These are phyloP conservation scores for Myotis brandtii DNA, from an alignment of 2,113 vertebrate species.

Conservation along the genomic window DNA sequence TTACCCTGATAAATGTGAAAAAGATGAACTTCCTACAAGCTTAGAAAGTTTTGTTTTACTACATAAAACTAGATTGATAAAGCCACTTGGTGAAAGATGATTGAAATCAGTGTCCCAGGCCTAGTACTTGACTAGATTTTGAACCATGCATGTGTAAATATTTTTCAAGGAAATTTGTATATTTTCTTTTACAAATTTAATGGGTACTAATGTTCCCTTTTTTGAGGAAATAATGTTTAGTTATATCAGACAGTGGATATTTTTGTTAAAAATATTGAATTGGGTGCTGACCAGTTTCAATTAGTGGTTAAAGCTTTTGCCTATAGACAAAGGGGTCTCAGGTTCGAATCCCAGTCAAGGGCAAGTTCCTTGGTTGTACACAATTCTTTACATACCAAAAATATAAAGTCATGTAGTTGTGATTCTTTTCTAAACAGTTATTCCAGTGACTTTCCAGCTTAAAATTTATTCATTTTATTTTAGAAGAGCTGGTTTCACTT, in stretches of 20 bases:
- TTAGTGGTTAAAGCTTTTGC: too few species aligned
- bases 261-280: conserved; percentile 33
- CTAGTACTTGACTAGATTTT: conserved; percentile 31
- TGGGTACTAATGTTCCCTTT: not conserved
- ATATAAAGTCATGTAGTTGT: too few species aligned
- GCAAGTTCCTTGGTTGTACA: too few species aligned
- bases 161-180: conserved; percentile 26
- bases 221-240: not conserved
- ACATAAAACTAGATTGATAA: not conserved
- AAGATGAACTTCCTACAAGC: not conserved
- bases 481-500: not conserved
- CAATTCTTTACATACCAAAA: too few species aligned
- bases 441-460: too few species aligned
- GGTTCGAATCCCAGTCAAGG: too few species aligned
- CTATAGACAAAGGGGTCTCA: too few species aligned
- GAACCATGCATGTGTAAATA: not conserved
- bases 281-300: too few species aligned
- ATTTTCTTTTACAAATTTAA: not conserved
- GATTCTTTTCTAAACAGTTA: too few species aligned
- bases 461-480: not conserved
- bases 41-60: not conserved
- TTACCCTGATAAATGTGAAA: not conserved
- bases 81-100: not conserved
- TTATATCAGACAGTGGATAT: not conserved
- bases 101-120: not conserved